Evolutionary conservation across 2,888 invertebrate genomes (phyloP), one percentile per base, ranked within the genome.

Genomic region (Sturmia bella): DNA sequence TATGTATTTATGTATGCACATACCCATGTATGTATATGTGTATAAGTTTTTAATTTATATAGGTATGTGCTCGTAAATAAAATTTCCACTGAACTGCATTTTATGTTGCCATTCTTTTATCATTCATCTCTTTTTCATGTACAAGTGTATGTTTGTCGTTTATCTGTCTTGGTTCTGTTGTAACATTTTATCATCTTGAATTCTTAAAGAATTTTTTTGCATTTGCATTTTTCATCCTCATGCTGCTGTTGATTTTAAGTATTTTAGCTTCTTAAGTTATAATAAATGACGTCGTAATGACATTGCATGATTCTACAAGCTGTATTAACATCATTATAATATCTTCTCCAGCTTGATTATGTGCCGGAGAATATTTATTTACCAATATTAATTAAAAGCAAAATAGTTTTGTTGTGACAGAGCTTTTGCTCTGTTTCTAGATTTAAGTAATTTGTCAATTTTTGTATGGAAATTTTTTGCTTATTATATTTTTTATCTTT

Each of bases 251-350:
- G 66, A 15, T 79, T 52, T 39, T 57, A 81, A 76, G 50, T 57
- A 77, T 68, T 73, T 81, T 54, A 81, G 76, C 76, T 76, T 76
- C 72, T 76, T 73, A 68, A 76, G 70, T 81, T 76, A 81, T 77
- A n/a, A n/a, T n/a, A 63, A 81, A 81, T 81, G 68, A 69, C 72
- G 57, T 68, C 63, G 57, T 69, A 68, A 37, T 66, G 66, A 68
- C 69, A 64, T 63, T 74, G 74, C 15, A 50, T 64, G 52, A 74
- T 52, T 78, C 48, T 54, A 61, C 78, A 82, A 78, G 69, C 54
- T 73, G 64, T 64, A 70, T 57, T 74, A 74, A 66, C 73, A 73
- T 73, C 57, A 56, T 68, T 77, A 57, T 56, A 77, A 76, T 68
- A 57, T 70, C 52, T 45, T 19, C 48, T 66, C 64, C 3, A 72